Evolutionary conservation across 2,797 vertebrate genomes (phyloP).

Genomic region (Glossophaga mutica): DNA sequence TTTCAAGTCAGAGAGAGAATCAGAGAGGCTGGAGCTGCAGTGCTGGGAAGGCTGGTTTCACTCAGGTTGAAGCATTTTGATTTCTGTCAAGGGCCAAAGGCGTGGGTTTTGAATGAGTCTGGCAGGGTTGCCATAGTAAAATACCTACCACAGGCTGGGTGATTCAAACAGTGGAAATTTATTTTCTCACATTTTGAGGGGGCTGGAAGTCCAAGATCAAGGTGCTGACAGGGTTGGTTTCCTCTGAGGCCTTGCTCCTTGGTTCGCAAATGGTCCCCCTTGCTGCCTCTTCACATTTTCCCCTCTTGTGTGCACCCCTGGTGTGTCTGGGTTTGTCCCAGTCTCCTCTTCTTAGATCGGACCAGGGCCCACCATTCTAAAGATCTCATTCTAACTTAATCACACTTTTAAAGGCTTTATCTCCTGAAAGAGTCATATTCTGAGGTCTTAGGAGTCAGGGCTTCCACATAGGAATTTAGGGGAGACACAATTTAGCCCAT

Average conservation of each 20-base stretch:
- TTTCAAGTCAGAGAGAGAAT: not conserved
- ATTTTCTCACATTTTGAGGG: not conserved
- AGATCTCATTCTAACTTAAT: not conserved
- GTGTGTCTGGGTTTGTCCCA: not conserved
- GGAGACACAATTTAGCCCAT: not conserved
- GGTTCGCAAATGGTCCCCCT: not conserved
- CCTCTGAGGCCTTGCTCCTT: not conserved
- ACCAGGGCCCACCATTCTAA: not conserved
- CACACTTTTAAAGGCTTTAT: not conserved
- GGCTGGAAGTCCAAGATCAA: not conserved
- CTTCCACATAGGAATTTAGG: not conserved
- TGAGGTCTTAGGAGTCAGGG: not conserved
- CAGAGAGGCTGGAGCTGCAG: not conserved
- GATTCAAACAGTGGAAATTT: not conserved
- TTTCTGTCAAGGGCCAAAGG: not conserved
- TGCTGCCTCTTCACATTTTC: not conserved
- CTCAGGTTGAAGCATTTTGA: not conserved
- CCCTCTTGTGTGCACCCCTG: not conserved
- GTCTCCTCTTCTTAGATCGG: not conserved
- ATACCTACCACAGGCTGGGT: not conserved
- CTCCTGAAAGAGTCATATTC: not conserved
- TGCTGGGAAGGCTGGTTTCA: not conserved
- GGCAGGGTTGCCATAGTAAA: not conserved
- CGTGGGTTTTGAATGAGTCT: too few relatives aligned
- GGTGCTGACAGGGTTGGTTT: not conserved